Conservation (phyloP, 2,888 invertebrate genomes). For the Sesia apiformis region DNA sequence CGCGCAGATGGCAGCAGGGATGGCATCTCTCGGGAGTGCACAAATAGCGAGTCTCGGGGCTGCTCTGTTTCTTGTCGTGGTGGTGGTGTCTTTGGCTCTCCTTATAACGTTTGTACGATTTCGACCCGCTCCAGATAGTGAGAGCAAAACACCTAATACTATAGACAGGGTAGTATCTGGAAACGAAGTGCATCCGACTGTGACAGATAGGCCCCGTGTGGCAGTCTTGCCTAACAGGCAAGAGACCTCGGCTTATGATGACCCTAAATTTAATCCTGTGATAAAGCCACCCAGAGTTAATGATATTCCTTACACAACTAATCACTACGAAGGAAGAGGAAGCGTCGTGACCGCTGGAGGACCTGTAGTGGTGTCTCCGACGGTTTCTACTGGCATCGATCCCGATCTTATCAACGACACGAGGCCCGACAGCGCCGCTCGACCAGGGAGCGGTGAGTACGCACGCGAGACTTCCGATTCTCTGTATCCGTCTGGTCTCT, state of each 20-base stretch:
- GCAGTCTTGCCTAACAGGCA: conserved; percentile 74
- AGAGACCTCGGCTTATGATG: conserved; percentile 48
- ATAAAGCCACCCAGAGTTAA: conserved; percentile 81
- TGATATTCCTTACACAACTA: conserved; percentile 80
- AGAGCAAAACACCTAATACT: conserved; percentile 84
- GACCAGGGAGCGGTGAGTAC: conserved; percentile 85
- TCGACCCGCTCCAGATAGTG: conserved; percentile 81
- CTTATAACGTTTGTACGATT: conserved; percentile 83
- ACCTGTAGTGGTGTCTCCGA: conserved; percentile 82
- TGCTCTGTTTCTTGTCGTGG: conserved; percentile 84
- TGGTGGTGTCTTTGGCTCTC: conserved; percentile 81
- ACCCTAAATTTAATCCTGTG: conserved; percentile 77
- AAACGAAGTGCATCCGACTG: conserved; percentile 62
- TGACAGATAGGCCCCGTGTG: conserved; percentile 70
- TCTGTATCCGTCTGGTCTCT: conserved; percentile 85
- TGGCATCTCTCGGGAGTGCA: conserved; percentile 86
- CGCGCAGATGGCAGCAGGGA: conserved; percentile 83
- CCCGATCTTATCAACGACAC: conserved; percentile 91
- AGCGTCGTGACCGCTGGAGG: conserved; percentile 77
- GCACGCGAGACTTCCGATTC: conserved; percentile 83
- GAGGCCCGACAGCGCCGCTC: conserved; percentile 73
- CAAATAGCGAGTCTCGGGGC: conserved; percentile 91
- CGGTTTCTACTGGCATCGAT: conserved; percentile 84
- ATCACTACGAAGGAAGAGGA: conserved; percentile 80
- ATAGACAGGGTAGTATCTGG: conserved; percentile 81